Base-by-base conservation (phyloP, 2,888 invertebrate species). In the Pollenia amentaria region DNA sequence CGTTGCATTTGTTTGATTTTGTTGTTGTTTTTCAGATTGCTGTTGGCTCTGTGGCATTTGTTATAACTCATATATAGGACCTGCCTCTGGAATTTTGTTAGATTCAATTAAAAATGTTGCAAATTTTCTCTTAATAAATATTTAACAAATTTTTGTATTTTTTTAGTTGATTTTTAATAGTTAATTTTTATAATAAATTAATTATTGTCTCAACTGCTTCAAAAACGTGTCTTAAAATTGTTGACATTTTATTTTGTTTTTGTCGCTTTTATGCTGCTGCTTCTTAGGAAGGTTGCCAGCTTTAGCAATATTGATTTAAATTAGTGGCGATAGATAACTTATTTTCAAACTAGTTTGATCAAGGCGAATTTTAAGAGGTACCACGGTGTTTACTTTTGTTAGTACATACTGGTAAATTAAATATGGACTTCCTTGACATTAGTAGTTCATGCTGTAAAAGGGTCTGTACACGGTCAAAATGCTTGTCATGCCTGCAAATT, bases 41-140 rank as follows among this genome's bases (percentile, higher is more conserved):
- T 46, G 53, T 21, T 67, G 73, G 9, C 3, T 76, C 69, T 76
- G 44, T 38, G 82, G 53, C 82, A 82, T 82, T 53, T 60, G 40
- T 48, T 67, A 16, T 29, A 29, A 29, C 1, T 3, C 29, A 29
- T 29, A 2, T 29, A 29, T 29, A 4, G 3, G 9, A 3, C n/a
- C 10, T 48, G 40, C 12, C 12, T 48, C 40, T n/a, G 6, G n/a
- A 72, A 65, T 73, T 73, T 69, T 57, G 57, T 46, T 11, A 42
- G 7, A 16, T 46, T 40, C 38, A 11, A 70, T 38, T 29, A 62
- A 16, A 3, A 3, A n/a, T 55, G 29, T 53, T 57, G n/a, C 18
- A 53, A 53, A 38, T 64, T 8, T 18, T 29, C 29, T 46, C 53
- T 12, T 29, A 29, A 62, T 16, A 18, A 62, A 40, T 79, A 53